phyloP scores from a whole-genome alignment of 2,797 vertebrate species.

The Hylomyscus alleni region DNA sequence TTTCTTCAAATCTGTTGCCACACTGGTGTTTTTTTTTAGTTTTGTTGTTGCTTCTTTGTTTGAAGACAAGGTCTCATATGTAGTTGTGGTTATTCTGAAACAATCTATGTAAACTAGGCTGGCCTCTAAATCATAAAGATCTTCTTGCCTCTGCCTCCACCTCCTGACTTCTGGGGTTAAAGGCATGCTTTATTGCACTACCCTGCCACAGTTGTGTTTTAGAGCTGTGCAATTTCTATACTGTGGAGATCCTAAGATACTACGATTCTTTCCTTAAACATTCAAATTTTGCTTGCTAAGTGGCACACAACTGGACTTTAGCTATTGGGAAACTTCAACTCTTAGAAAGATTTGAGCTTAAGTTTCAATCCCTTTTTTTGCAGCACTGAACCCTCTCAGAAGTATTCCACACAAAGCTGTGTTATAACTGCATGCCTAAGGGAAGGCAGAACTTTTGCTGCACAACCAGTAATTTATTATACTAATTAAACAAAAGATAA shows the following conservation, averaged over 20 bases:
- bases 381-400: neutral
- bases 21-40: neutral
- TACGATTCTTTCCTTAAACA: neutral
- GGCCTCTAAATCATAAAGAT: neutral
- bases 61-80: neutral
- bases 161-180: neutral
- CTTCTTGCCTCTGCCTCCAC: neutral
- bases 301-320: rapidly evolving
- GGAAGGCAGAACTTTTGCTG: neutral
- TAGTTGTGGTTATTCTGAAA: neutral
- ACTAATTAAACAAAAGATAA: neutral
- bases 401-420: neutral
- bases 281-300: neutral
- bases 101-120: neutral
- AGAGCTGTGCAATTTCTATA: neutral
- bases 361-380: neutral
- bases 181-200: neutral
- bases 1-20: slow-evolving; percentile 19
- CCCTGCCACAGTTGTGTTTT: neutral
- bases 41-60: neutral
- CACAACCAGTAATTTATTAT: neutral
- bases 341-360: neutral
- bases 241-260: neutral
- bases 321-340: neutral
- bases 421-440: neutral